Percentiles rank a stretch among this genome's conserved stretches.
Conservation (phyloP, 2,797 vertebrate species). For the Scleropages formosus region DNA sequence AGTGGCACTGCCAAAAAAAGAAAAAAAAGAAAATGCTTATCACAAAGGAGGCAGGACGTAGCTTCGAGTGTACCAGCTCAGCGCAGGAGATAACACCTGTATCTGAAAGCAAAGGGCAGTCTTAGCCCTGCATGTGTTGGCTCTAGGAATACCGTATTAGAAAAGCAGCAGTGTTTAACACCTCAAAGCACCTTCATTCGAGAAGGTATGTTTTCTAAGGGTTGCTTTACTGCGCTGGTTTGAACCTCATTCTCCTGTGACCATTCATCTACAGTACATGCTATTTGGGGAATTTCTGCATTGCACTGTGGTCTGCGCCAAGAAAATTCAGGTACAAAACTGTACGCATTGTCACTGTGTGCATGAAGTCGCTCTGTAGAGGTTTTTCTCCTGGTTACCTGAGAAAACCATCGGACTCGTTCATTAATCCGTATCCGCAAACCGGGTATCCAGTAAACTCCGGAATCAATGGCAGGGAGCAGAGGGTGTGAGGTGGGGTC, state of each 20-base stretch:
- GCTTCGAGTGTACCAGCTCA: neutral
- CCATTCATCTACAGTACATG: too few relatives aligned
- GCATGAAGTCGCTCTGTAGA: too few relatives aligned
- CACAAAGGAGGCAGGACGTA: neutral
- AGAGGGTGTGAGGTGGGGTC: too few relatives aligned
- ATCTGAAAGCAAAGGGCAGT: neutral
- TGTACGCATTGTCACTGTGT: too few relatives aligned
- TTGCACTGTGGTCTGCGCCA: too few relatives aligned
- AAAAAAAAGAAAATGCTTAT: slow-evolving; percentile 16
- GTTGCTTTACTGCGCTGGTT: neutral
- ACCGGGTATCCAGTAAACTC: too few relatives aligned
- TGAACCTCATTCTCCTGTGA: neutral
- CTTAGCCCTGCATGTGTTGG: neutral
- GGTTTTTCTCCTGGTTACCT: too few relatives aligned
- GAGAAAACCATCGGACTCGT: too few relatives aligned
- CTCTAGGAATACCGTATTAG: neutral
- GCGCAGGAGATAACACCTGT: neutral
- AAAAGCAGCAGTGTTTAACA: neutral
- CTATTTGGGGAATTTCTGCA: too few relatives aligned
- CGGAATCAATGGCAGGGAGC: too few relatives aligned
- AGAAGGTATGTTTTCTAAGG: neutral
- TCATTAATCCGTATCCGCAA: too few relatives aligned
- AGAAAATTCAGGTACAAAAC: too few relatives aligned
- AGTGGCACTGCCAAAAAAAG: neutral
- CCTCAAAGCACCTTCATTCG: neutral